Conservation (phyloP, 2,797 vertebrate genomes). For the Cyclura pinguis region DNA sequence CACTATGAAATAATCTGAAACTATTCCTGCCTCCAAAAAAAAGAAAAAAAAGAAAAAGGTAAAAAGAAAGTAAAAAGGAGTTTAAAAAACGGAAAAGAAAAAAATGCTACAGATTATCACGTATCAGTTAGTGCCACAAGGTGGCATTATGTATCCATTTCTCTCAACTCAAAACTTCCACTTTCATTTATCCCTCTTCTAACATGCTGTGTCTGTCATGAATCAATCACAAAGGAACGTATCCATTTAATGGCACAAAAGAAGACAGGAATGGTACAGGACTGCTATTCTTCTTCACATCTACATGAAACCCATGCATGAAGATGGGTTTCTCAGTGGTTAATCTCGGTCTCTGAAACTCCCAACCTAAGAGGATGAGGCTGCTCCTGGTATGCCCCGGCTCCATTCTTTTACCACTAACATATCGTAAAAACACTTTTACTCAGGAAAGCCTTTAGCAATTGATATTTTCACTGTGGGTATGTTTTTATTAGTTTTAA, state of each 20-base stretch:
- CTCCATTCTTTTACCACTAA: too few relatives aligned
- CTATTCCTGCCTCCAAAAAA: not conserved
- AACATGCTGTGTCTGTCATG: not conserved
- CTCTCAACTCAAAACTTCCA: not conserved
- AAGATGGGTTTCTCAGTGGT: too few relatives aligned
- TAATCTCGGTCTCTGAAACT: too few relatives aligned
- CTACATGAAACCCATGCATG: too few relatives aligned
- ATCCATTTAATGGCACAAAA: not conserved
- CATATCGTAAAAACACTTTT: not conserved
- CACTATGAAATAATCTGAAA: fast-evolving
- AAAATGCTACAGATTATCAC: not conserved
- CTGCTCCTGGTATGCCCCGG: too few relatives aligned
- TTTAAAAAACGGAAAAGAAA: not conserved
- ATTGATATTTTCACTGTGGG: not conserved
- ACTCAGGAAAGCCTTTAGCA: not conserved
- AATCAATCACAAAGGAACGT: not conserved
- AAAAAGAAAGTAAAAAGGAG: not conserved
- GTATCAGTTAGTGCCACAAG: slow-evolving; percentile 59
- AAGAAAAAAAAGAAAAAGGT: not conserved
- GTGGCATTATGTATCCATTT: slow-evolving; percentile 59
- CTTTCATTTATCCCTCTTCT: not conserved
- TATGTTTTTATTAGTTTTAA: not conserved
- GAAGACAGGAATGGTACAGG: not conserved
- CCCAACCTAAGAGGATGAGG: too few relatives aligned
- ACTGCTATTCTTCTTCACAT: not conserved